phyloP scores from a whole-genome alignment of 2,113 vertebrate genomes.

The Gnathonemus echidnorhynchus region DNA sequence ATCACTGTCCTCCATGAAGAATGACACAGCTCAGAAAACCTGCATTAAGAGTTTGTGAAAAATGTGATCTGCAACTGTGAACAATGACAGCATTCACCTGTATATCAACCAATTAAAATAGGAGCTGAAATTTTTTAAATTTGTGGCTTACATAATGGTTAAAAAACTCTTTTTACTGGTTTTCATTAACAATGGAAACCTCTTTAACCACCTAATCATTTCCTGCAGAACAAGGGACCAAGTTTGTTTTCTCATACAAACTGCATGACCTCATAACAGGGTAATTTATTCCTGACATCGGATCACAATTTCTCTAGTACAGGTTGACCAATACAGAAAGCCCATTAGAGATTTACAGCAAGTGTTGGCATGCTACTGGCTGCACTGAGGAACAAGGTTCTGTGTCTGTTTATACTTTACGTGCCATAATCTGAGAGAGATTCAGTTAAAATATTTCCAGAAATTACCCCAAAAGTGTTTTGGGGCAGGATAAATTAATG shows the following conservation, averaged over 20 bases:
- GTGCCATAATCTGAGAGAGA: background rate
- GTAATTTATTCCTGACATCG: background rate
- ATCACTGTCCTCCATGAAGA: background rate
- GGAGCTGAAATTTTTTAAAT: background rate
- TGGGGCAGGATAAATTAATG: background rate
- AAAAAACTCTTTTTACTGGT: background rate
- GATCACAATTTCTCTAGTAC: background rate
- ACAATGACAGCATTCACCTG: background rate
- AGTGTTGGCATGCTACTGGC: background rate
- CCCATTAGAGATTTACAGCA: background rate
- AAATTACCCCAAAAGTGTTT: background rate
- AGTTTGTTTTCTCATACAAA: background rate
- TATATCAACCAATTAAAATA: background rate
- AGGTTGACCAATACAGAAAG: background rate
- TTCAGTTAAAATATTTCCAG: background rate
- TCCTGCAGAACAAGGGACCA: background rate
- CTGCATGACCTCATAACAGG: background rate
- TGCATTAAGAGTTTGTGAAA: background rate
- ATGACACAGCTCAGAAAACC: background rate
- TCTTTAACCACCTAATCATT: background rate
- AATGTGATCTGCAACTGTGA: background rate
- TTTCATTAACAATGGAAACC: background rate
- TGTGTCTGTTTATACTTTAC: background rate
- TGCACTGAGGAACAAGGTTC: background rate
- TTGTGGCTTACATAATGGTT: background rate